Evolutionary conservation across 2,888 invertebrate genomes (phyloP).

Genomic region (Ethmia dodecea): DNA sequence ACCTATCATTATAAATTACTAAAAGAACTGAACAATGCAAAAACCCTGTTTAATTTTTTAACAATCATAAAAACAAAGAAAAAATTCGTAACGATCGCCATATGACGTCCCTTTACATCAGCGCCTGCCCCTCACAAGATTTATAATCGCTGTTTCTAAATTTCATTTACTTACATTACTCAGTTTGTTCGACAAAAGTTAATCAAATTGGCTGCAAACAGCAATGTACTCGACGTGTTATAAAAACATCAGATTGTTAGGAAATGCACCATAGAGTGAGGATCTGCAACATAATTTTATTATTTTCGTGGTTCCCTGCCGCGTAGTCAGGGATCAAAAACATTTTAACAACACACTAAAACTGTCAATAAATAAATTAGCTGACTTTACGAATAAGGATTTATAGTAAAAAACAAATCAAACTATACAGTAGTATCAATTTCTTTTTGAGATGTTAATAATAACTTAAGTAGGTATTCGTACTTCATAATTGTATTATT

Average conservation of each 20-base stretch:
- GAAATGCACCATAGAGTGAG: slow-evolving; percentile 42
- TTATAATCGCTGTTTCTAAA: slow-evolving; percentile 41
- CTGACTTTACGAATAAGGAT: too few relatives aligned
- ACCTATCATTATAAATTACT: slow-evolving; percentile 37
- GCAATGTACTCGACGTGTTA: slow-evolving; percentile 38
- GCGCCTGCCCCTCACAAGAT: slow-evolving; percentile 51
- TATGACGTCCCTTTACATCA: slow-evolving; percentile 56
- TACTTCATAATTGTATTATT: too few relatives aligned
- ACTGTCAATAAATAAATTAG: too few relatives aligned
- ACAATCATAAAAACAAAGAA: slow-evolving; percentile 62
- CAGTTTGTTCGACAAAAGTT: slow-evolving; percentile 4
- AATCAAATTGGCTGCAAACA: slow-evolving; percentile 15
- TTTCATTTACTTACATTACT: slow-evolving; percentile 33
- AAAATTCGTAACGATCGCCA: slow-evolving; percentile 56
- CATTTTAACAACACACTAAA: too few relatives aligned
- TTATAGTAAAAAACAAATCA: too few relatives aligned
- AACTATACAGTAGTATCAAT: too few relatives aligned
- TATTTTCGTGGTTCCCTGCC: slow-evolving; percentile 50
- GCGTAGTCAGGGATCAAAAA: slow-evolving; percentile 35
- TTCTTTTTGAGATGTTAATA: too few relatives aligned
- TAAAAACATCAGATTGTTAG: slow-evolving; percentile 37
- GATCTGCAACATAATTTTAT: slow-evolving; percentile 55
- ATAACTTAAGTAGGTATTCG: too few relatives aligned
- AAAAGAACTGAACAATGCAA: slow-evolving; percentile 42
- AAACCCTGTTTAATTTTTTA: slow-evolving; percentile 46